These are phyloP conservation scores for Chlorocebus sabaeus DNA, from an alignment of 2,113 vertebrate species.

Conservation along the genomic window DNA sequence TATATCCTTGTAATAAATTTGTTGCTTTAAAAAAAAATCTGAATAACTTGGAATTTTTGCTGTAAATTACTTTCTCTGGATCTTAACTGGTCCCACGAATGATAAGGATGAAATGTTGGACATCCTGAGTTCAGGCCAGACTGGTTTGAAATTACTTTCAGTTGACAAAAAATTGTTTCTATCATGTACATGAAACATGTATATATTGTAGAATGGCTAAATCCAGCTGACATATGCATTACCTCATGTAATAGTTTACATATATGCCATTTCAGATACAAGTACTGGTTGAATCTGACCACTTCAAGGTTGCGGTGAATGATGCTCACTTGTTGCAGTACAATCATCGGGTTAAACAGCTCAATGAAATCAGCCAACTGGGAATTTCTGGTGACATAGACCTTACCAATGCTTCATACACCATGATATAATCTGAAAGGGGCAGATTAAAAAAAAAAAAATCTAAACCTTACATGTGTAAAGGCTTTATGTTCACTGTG, in stretches of 20 bases:
- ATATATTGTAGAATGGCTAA: background rate
- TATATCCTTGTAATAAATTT: background rate
- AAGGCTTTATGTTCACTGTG: background rate
- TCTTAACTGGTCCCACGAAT: background rate
- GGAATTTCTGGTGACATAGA: conserved; percentile 77
- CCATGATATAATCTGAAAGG: conserved; percentile 56
- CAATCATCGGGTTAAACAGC: conserved; percentile 71
- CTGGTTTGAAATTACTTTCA: background rate
- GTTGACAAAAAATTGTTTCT: background rate
- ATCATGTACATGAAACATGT: background rate
- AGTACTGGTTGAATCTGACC: conserved; percentile 78
- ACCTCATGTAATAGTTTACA: background rate
- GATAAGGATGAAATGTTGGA: background rate
- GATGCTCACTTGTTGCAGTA: conserved; percentile 82
- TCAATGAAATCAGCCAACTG: conserved; percentile 73
- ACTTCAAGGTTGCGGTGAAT: conserved; percentile 81
- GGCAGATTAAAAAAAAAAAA: background rate
- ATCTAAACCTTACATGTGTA: background rate
- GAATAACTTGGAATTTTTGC: background rate
- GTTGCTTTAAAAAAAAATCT: background rate
- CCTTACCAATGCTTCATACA: conserved; percentile 62
- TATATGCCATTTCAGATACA: conserved; percentile 77
- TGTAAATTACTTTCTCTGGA: background rate
- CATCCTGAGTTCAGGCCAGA: background rate
- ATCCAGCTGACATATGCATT: no score